Percentiles rank a stretch among this genome's conserved stretches.
Evolutionary conservation across 2,888 invertebrate species (phyloP).

Genomic region (Sabatieria punctata): DNA sequence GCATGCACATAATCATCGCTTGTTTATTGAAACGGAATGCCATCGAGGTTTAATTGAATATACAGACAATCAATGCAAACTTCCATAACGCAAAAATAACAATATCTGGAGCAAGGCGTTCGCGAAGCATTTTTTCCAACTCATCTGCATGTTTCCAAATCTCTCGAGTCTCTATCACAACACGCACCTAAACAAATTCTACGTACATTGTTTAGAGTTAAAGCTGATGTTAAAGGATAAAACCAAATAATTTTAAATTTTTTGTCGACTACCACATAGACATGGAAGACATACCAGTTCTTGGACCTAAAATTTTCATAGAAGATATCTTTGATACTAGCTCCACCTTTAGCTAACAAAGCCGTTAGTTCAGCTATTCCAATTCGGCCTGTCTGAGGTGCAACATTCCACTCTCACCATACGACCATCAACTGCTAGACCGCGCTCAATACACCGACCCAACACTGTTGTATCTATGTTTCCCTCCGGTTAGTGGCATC

Average conservation of each 20-base stretch:
- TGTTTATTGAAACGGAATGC: too few relatives aligned
- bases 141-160: constrained; percentile 52
- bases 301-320: constrained; percentile 92
- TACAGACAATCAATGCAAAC: too few relatives aligned
- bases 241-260: too few relatives aligned
- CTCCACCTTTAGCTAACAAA: constrained; percentile 35
- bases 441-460: constrained; percentile 35
- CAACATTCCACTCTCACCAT: constrained; percentile 35
- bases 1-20: too few relatives aligned
- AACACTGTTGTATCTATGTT: constrained; percentile 42
- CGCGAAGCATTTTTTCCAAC: constrained; percentile 43
- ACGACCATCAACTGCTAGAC: constrained; percentile 38
- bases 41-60: too few relatives aligned
- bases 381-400: constrained; percentile 40
- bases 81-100: too few relatives aligned
- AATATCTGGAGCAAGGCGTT: constrained; percentile 42
- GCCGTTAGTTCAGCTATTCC: constrained; percentile 38
- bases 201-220: too few relatives aligned
- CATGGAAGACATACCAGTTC: constrained; percentile 64
- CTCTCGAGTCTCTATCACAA: constrained; percentile 77
- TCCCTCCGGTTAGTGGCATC: constrained; percentile 38
- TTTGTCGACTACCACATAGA: too few relatives aligned
- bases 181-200: too few relatives aligned
- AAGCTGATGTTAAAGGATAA: too few relatives aligned
- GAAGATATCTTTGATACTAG: constrained; percentile 71